Evolutionary conservation across 2,888 invertebrate genomes (phyloP).

Genomic region (Mythimna pallens): DNA sequence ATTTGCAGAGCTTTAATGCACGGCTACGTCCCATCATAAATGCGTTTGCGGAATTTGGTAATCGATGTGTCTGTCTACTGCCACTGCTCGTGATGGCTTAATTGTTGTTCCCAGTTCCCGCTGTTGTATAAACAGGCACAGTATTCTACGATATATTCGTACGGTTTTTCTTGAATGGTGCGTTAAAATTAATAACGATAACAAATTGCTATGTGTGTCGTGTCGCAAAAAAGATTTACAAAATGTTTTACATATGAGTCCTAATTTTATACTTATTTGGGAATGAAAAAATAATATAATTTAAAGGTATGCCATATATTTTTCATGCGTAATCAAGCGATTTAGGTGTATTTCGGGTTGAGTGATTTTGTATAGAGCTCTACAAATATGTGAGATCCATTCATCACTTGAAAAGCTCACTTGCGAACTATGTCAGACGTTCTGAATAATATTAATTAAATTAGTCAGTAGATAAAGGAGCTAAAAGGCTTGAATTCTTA

Average conservation of each 20-base stretch:
- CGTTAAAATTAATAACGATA: slow-evolving; percentile 33
- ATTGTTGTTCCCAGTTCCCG: slow-evolving; percentile 39
- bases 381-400: slow-evolving; percentile 44
- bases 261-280: slow-evolving; percentile 50
- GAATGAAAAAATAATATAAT: slow-evolving; percentile 25
- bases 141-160: slow-evolving; percentile 19
- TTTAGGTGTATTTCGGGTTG: slow-evolving; percentile 35
- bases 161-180: slow-evolving; percentile 14
- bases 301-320: slow-evolving; percentile 27
- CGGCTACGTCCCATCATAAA: slow-evolving; percentile 70
- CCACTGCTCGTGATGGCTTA: slow-evolving; percentile 54
- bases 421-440: slow-evolving; percentile 55
- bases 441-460: slow-evolving; percentile 71
- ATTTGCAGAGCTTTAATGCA: slow-evolving; percentile 82
- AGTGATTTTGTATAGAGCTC: slow-evolving; percentile 43
- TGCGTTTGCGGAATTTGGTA: slow-evolving; percentile 74
- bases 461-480: slow-evolving; percentile 65
- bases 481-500: slow-evolving; percentile 62
- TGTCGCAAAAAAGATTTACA: slow-evolving; percentile 32
- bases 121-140: slow-evolving; percentile 29
- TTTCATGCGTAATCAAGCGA: slow-evolving; percentile 42
- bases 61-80: slow-evolving; percentile 65
- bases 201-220: slow-evolving; percentile 33
- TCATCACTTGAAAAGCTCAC: slow-evolving; percentile 44
- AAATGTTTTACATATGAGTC: slow-evolving; percentile 35